Evolutionary conservation across 2,797 vertebrate species (phyloP).

Genomic region (Mus caroli): DNA sequence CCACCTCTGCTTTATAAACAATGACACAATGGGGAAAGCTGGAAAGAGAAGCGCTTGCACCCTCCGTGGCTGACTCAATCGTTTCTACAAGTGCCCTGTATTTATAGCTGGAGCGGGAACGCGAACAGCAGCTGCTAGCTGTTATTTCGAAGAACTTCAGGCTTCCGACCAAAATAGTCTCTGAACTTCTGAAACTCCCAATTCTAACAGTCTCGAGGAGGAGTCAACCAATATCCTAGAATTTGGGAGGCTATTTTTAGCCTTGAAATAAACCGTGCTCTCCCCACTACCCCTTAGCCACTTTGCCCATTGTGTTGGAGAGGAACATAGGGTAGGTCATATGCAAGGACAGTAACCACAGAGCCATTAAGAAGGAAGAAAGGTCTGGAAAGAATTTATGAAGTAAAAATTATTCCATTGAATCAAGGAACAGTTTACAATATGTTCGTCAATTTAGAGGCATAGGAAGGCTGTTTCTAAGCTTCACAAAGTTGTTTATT

Average conservation of each 20-base stretch:
- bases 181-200: conserved; percentile 83
- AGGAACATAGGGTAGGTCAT: background rate
- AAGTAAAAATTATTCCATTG: conserved; percentile 4
- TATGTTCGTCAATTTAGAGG: conserved; percentile 56
- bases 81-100: conserved; percentile 70
- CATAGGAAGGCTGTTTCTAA: conserved; percentile 56
- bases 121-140: conserved; percentile 74
- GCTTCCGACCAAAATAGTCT: conserved; percentile 83
- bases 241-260: conserved; percentile 76
- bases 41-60: conserved; percentile 40
- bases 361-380: background rate
- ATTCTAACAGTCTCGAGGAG: conserved; percentile 79
- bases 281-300: background rate
- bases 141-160: conserved; percentile 84
- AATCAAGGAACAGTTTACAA: conserved; percentile 67
- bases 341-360: rapidly evolving
- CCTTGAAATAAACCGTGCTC: conserved; percentile 7
- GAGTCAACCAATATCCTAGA: conserved; percentile 74
- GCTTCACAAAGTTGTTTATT: conserved; percentile 73
- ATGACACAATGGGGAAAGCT: background rate
- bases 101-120: conserved; percentile 76
- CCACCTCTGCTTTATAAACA: conserved; percentile 20
- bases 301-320: rapidly evolving
- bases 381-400: conserved; percentile 46
- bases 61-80: conserved; percentile 64